Base-by-base conservation (phyloP, 2,888 invertebrate species). In the Xestobium rufovillosum region DNA sequence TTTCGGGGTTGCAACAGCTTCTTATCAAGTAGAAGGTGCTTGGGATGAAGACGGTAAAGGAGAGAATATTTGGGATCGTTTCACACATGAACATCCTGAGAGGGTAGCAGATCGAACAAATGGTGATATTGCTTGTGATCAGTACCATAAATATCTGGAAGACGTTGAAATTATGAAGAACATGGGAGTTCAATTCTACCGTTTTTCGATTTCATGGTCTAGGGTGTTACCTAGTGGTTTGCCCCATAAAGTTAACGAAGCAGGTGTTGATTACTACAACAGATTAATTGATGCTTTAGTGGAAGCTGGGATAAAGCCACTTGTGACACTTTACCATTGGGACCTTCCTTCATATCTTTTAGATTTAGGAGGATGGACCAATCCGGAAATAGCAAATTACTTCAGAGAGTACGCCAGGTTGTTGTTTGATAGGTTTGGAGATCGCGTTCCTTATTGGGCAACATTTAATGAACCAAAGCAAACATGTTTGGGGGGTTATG, bases 11-110 rank as follows among this genome's bases (percentile, higher is more conserved):
- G 43, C 49, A 4, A 46, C 49, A 10, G 42, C 47, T 2, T 19
- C 49, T 10, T 49, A 47, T 29, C 49, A 49, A 31, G 31, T 43
- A 10, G 49, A 49, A 39, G 49, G 49, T n/a, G 49, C 39, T 3
- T 49, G 49, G 49, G 26, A 49, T 13, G 44, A 19, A 15, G 47
- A 49, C 19, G 78, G 72, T 6, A 78, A 77, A 64, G 71, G 74
- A 2, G 72, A 72, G 48, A 76, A 70, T 49, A 74, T 78, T n/a
- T 82, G 81, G 83, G 83, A 83, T 58, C 67, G 66, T 3, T 75
- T 76, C 49, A 72, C 74, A 1, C 77, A 77, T 45, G 32, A 28
- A 2, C 50, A 67, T 27, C 69, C 72, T 0, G 68, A 73, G 1
- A 51, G 66, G 1, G 67, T 80, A 1, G 61, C 59, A 31, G 73